Evolutionary conservation across 2,113 vertebrate genomes (phyloP).

Genomic region (Lucifuga dentata): DNA sequence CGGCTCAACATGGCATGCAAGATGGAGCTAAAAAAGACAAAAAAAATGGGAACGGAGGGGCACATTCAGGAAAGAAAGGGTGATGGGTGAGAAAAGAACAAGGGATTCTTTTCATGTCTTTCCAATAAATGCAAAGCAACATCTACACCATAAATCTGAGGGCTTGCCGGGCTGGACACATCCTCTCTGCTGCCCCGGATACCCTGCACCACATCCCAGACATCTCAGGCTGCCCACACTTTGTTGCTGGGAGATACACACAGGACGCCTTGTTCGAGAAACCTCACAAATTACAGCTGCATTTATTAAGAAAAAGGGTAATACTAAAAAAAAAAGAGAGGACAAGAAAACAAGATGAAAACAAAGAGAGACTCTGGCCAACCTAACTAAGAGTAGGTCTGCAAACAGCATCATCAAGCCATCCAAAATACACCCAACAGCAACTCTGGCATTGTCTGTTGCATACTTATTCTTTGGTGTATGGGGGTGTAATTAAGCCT

Average conservation of each 20-base stretch:
- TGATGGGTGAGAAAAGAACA: slow-evolving; percentile 75
- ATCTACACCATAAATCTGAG: slow-evolving; percentile 80
- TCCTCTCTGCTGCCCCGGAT: slow-evolving; percentile 69
- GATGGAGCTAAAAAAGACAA: slow-evolving; percentile 49
- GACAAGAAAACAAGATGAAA: slow-evolving; percentile 34
- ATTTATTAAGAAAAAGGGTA: slow-evolving; percentile 54
- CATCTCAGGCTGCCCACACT: slow-evolving; percentile 59
- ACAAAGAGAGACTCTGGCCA: slow-evolving; percentile 22
- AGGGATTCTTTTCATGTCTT: slow-evolving; percentile 82
- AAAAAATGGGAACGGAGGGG: slow-evolving; percentile 60
- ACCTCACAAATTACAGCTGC: slow-evolving; percentile 48
- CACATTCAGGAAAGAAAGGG: slow-evolving; percentile 61
- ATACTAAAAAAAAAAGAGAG: slow-evolving; percentile 35
- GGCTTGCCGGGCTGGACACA: slow-evolving; percentile 57
- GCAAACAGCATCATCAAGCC: slow-evolving; percentile 26
- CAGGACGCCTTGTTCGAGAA: slow-evolving; percentile 68
- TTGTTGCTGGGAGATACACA: slow-evolving; percentile 64
- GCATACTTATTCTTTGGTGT: slow-evolving; percentile 37
- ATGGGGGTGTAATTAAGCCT: slow-evolving; percentile 49
- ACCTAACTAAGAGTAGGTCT: background rate
- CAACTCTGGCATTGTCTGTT: slow-evolving; percentile 31
- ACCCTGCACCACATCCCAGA: slow-evolving; percentile 63
- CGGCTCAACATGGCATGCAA: slow-evolving; percentile 36
- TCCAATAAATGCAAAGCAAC: slow-evolving; percentile 73
- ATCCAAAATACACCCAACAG: slow-evolving; percentile 24